These are phyloP conservation scores for Aphelinus certus DNA, from an alignment of 1,140 invertebrate genomes.

Conservation along the genomic window DNA sequence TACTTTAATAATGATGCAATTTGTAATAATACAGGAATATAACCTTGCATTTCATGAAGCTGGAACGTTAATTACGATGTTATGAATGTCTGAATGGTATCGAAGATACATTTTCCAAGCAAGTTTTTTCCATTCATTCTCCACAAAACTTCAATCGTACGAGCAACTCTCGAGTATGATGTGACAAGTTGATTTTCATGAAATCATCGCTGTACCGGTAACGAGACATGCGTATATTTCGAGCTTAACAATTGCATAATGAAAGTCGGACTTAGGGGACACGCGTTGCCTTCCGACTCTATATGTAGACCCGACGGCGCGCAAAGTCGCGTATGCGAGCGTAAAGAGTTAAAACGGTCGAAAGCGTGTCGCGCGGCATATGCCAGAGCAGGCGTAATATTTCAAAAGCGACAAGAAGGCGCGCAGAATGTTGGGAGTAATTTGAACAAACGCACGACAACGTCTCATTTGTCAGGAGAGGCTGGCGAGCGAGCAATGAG, in stretches of 20 bases:
- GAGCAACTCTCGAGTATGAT: too few species aligned
- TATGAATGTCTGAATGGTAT: too few species aligned
- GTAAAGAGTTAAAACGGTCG: conserved; percentile 8
- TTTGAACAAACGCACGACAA: conserved; percentile 65
- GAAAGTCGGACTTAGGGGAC: neutral
- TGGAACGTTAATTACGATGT: too few species aligned
- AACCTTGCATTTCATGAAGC: too few species aligned
- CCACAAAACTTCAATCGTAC: too few species aligned
- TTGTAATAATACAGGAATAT: too few species aligned
- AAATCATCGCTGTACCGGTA: neutral
- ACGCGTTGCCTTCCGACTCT: too few species aligned
- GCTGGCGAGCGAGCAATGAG: conserved; percentile 52
- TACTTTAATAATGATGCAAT: too few species aligned
- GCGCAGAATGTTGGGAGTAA: conserved; percentile 58
- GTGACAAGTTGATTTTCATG: conserved; percentile 24
- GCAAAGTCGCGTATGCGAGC: too few species aligned
- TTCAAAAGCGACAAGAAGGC: conserved; percentile 55
- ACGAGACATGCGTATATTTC: conserved; percentile 2
- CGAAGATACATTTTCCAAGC: too few species aligned
- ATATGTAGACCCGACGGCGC: too few species aligned
- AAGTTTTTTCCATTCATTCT: too few species aligned
- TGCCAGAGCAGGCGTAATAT: conserved; percentile 51
- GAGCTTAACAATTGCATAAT: conserved; percentile 18
- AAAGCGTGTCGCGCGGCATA: conserved; percentile 1
- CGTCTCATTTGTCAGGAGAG: conserved; percentile 63